Percentiles rank a stretch among this genome's conserved stretches.
phyloP scores from a whole-genome alignment of 2,113 vertebrate species.

The Tamias sibiricus region DNA sequence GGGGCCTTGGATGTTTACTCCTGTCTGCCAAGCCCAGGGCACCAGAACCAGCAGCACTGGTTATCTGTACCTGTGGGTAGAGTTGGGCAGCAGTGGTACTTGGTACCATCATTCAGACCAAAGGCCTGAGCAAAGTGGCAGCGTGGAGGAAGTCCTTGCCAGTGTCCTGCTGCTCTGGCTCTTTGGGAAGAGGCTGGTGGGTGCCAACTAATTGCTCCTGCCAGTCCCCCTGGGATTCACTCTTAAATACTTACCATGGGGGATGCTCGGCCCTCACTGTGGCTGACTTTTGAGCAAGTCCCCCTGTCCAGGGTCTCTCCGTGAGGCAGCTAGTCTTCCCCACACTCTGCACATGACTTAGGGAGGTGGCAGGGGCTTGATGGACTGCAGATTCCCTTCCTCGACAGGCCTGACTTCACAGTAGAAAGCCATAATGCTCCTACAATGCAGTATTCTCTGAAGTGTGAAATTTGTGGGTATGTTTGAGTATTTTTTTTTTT shows the following conservation, averaged over 20 bases:
- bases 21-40: background rate
- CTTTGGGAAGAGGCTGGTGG: background rate
- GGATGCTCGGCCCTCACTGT: background rate
- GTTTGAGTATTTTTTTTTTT: background rate
- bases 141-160: background rate
- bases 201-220: background rate
- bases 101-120: background rate
- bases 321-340: background rate
- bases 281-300: background rate
- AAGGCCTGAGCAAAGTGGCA: background rate
- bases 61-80: too few species aligned
- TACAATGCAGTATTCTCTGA: background rate
- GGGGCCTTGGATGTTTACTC: background rate
- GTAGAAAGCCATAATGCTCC: constrained; percentile 80
- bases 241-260: too few species aligned
- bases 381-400: background rate
- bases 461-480: background rate
- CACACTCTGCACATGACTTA: background rate
- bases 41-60: background rate
- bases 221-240: too few species aligned
- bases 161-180: background rate
- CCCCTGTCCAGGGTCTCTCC: background rate
- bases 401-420: background rate
- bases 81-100: too few species aligned
- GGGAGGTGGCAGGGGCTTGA: background rate